Conservation (phyloP, 2,888 invertebrate species). For the Papilio demoleus region DNA sequence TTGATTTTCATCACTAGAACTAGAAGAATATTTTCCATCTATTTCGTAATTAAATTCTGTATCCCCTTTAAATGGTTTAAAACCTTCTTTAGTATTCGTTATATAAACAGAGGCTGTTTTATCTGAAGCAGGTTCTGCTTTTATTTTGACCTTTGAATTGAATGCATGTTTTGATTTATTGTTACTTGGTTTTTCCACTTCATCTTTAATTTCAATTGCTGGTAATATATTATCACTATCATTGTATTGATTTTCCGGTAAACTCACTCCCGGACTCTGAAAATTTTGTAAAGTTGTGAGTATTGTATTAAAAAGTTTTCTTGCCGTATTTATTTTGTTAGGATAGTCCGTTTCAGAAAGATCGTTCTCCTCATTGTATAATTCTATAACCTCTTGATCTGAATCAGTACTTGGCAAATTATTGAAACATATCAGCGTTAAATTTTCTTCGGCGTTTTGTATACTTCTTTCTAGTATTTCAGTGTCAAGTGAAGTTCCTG, state of each 20-base stretch:
- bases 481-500: background rate
- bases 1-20: constrained; percentile 1
- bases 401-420: background rate
- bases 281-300: constrained; percentile 25
- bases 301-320: constrained; percentile 13
- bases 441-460: background rate
- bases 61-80: background rate
- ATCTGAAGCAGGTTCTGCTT: background rate
- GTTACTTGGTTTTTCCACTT: background rate
- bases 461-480: background rate
- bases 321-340: constrained; percentile 13
- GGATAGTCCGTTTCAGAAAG: constrained; percentile 9
- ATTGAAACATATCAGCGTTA: background rate
- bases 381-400: background rate
- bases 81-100: too few species aligned
- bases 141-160: background rate
- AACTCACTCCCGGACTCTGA: background rate
- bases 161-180: background rate
- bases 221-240: background rate
- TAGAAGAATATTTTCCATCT: background rate
- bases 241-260: background rate
- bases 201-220: background rate
- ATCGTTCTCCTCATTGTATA: background rate
- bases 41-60: background rate
- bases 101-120: too few species aligned